Evolutionary conservation across 2,888 invertebrate species (phyloP), one percentile per base, ranked within the genome.

Genomic region (Drosophila nr. perissopoda): DNA sequence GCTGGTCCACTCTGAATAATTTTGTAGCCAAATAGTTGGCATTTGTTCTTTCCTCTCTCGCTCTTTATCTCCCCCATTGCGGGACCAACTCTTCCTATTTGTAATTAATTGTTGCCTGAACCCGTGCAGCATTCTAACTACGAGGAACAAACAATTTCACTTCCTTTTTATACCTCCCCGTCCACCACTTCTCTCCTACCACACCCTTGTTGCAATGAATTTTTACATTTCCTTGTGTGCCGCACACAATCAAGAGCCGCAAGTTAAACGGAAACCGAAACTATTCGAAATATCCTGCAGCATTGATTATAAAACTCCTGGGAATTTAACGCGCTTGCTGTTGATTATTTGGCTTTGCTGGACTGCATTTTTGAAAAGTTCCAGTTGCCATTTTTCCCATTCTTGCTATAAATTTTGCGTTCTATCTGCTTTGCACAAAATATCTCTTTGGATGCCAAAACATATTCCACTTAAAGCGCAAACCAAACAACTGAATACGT

Each of bases 61-160:
- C 29, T 31, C 25, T 48, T 62, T 1, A 21, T 13, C 1, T 7
- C 16, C 3, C 21, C 16, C 8, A 27, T 25, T 2, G 25, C 16
- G 49, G 42, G 57, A 60, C 10, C 33, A 42, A 16, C n/a, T 56
- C 16, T 49, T 54, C 51, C 48, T 58, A 49, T 72, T 78, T 78
- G 72, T 69, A 79, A 78, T 79, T 78, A 79, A 66, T 76, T 79
- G 69, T 58, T 38, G 63, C 34, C 34, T 42, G 29, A 42, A 52
- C 31, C 51, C 42, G 45, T 21, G 40, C 59, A 51, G 57, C 53
- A 62, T 54, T 58, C 51, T n/a, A 13, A n/a, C 54, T 8, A 38
- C 36, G 27, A 27, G 36, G 10, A 54, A 29, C 63, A 36, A 68
- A 57, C 78, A 48, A 49, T 78, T 66, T 67, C 40, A 36, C 11